Percentiles rank a stretch among this genome's conserved stretches.
These are phyloP conservation scores for Mesocentrotus franciscanus DNA, from an alignment of 53 echinoderm and acorn worm genomes.

Conservation along the genomic window DNA sequence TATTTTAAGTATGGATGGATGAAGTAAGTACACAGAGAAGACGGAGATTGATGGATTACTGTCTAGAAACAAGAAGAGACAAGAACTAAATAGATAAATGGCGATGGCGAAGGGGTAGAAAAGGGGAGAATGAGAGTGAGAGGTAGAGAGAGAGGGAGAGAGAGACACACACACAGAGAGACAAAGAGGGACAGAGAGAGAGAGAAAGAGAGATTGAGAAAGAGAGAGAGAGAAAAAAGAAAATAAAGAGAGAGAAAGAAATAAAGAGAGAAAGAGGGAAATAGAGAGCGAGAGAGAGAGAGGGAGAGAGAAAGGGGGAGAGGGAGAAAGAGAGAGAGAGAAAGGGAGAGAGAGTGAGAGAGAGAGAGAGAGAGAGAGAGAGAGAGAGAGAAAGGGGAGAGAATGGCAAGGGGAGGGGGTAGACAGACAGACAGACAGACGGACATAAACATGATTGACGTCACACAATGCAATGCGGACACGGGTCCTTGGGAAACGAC, in stretches of 20 bases:
- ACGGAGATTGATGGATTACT: neutral
- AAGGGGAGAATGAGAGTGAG: neutral
- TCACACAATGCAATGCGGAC: constrained; percentile 6
- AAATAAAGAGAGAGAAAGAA: no score
- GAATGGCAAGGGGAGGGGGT: neutral
- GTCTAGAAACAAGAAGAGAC: neutral
- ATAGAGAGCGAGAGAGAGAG: neutral
- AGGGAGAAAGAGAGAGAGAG: neutral
- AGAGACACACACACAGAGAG: no score
- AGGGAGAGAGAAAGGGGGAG: neutral
- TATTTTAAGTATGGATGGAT: no score
- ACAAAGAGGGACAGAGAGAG: neutral
- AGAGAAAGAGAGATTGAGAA: neutral
- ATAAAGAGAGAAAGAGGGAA: no score
- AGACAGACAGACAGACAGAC: neutral
- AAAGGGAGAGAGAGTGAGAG: neutral
- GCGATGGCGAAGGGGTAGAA: neutral
- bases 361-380: neutral
- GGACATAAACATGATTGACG: neutral
- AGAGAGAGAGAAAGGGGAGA: neutral
- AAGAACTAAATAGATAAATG: neutral
- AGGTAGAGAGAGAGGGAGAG: neutral
- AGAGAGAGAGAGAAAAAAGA: neutral
- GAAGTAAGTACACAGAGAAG: no score
- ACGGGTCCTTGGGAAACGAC: neutral